Conservation (phyloP, 2,797 vertebrate species). For the Chiloscyllium punctatum region DNA sequence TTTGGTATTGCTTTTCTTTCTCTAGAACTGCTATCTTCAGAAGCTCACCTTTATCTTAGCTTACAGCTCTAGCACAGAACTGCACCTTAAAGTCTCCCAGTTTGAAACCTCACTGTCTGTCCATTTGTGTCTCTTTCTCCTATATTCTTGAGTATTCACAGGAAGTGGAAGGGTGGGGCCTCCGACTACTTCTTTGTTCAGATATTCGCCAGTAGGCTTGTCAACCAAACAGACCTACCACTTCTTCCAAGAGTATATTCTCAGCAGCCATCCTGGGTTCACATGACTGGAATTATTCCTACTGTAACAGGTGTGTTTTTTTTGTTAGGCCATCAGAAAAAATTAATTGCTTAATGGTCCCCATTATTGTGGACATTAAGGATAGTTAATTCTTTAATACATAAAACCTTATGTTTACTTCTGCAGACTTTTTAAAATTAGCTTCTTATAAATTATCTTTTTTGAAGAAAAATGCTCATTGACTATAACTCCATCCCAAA, state of each 20-base stretch:
- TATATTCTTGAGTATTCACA: constrained; percentile 21
- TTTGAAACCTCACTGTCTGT: constrained; percentile 7
- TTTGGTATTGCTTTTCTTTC: background rate
- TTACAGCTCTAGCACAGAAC: background rate
- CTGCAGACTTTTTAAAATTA: background rate
- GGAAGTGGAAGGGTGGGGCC: constrained; percentile 11
- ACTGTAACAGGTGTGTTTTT: constrained; percentile 17
- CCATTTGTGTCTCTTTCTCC: constrained; percentile 26
- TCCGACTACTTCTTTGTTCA: background rate
- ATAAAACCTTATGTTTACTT: background rate
- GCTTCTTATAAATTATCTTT: background rate
- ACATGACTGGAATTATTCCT: constrained; percentile 20
- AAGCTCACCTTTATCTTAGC: background rate
- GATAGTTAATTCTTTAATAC: background rate
- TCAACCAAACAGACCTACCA: constrained; percentile 23
- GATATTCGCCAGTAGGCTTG: constrained; percentile 16
- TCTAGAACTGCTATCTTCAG: background rate
- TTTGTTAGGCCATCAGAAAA: background rate
- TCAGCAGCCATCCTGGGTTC: constrained; percentile 19
- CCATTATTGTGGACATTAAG: background rate
- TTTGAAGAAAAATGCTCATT: background rate
- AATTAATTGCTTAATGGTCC: background rate
- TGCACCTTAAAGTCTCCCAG: background rate
- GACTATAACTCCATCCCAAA: background rate
- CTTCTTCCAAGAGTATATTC: background rate